Conservation (phyloP, 23 tunicate species). For the Pegea sp. region DNA sequence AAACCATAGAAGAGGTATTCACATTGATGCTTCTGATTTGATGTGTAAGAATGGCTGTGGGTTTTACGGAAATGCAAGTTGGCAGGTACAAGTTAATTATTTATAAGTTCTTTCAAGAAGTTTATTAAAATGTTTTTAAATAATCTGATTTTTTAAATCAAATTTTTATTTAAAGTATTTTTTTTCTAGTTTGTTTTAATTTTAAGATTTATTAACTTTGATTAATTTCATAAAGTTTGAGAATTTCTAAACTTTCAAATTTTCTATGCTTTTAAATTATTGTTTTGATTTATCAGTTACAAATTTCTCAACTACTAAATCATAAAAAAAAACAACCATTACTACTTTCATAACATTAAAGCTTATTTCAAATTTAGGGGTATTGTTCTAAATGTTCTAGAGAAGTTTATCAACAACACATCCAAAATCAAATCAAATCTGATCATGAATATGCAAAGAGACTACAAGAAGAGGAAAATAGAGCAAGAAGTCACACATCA, state of each 20-base stretch:
- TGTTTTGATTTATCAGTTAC: too few species aligned
- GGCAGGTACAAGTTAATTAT: slow-evolving; percentile 36
- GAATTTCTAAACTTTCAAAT: too few species aligned
- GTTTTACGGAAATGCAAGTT: slow-evolving; percentile 78
- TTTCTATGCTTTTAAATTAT: too few species aligned
- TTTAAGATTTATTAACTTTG: too few species aligned
- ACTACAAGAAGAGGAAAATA: slow-evolving; percentile 63
- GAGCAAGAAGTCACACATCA: not conserved
- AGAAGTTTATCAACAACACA: slow-evolving; percentile 18
- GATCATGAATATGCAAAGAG: slow-evolving; percentile 78
- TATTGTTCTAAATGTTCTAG: slow-evolving; percentile 92
- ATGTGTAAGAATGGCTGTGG: slow-evolving; percentile 85
- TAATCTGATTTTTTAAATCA: too few species aligned
- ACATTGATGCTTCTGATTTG: slow-evolving; percentile 41
- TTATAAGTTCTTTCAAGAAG: not conserved
- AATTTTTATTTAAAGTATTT: too few species aligned
- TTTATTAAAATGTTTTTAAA: not conserved
- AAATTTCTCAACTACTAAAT: too few species aligned
- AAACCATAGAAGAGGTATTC: slow-evolving; percentile 52
- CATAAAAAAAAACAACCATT: too few species aligned
- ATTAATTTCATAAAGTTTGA: too few species aligned
- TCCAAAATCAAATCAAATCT: slow-evolving; percentile 27
- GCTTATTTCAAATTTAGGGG: slow-evolving; percentile 15
- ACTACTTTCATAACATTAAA: not conserved
- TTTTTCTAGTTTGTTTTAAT: too few species aligned